Evolutionary conservation across 2,888 invertebrate species (phyloP).

Genomic region (Eupelmus urozonus): DNA sequence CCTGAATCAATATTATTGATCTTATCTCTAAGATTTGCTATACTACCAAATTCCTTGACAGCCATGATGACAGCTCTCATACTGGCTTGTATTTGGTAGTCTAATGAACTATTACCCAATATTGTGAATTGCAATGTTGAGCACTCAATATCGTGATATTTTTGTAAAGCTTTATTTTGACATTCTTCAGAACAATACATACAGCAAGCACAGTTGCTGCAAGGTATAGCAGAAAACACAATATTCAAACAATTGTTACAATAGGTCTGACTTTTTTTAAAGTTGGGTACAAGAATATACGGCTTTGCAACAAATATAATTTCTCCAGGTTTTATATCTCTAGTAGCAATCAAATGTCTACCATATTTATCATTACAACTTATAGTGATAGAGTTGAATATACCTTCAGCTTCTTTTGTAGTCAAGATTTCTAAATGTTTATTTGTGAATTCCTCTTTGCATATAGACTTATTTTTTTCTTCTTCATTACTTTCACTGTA

Average conservation of each 20-base stretch:
- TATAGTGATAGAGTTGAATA: conserved; percentile 77
- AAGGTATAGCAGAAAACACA: conserved; percentile 82
- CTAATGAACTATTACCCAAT: conserved; percentile 80
- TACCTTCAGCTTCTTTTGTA: conserved; percentile 15
- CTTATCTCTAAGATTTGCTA: conserved; percentile 60
- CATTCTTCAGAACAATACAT: conserved; percentile 85
- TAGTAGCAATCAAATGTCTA: conserved; percentile 84
- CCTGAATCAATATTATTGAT: too few relatives aligned
- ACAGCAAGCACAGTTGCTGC: conserved; percentile 81
- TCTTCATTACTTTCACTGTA: not conserved
- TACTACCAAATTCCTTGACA: conserved; percentile 73
- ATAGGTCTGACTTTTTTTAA: conserved; percentile 79
- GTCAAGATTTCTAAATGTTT: conserved; percentile 27
- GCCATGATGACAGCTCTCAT: conserved; percentile 81
- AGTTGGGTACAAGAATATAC: conserved; percentile 81
- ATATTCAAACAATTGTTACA: conserved; percentile 85
- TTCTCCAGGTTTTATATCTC: conserved; percentile 86
- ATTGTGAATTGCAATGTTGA: conserved; percentile 79
- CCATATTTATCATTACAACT: conserved; percentile 81
- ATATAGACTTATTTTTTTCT: not conserved
- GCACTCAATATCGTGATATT: conserved; percentile 89
- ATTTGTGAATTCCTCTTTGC: not conserved
- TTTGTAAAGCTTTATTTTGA: conserved; percentile 80
- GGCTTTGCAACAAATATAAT: conserved; percentile 87
- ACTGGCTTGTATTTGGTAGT: conserved; percentile 71